Percentiles rank a stretch among this genome's conserved stretches.
Evolutionary conservation across 2,113 vertebrate species (phyloP).

Genomic region (Tringa solitaria): DNA sequence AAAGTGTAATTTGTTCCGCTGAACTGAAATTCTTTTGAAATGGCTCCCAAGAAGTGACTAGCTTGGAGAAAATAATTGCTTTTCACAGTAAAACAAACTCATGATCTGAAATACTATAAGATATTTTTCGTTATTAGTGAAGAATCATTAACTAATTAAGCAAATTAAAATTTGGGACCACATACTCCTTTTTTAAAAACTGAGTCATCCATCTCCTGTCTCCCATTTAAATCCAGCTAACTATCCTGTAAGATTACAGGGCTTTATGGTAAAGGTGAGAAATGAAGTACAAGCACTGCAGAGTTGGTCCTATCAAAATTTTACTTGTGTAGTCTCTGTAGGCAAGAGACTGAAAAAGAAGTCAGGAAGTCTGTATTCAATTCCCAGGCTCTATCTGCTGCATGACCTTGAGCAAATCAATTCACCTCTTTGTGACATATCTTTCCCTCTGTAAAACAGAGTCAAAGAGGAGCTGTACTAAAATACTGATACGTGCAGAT

Average conservation of each 20-base stretch:
- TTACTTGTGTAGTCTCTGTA: not conserved
- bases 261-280: not conserved
- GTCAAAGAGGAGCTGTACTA: not conserved
- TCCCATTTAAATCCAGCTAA: not conserved
- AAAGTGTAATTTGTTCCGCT: not conserved
- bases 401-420: not conserved
- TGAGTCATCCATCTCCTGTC: not conserved
- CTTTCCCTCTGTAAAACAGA: not conserved
- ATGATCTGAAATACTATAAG: not conserved
- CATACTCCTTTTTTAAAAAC: not conserved
- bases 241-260: not conserved
- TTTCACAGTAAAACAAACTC: not conserved
- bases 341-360: not conserved
- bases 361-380: not conserved
- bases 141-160: not conserved
- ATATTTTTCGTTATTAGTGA: not conserved
- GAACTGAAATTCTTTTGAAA: not conserved
- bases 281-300: not conserved
- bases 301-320: not conserved
- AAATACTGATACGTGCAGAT: not conserved
- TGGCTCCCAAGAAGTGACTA: not conserved
- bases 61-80: not conserved
- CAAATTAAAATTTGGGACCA: not conserved
- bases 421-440: not conserved
- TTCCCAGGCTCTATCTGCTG: not conserved